Evolutionary conservation across 1,140 invertebrate species (phyloP).

Genomic region (Drosophila punjabiensis): DNA sequence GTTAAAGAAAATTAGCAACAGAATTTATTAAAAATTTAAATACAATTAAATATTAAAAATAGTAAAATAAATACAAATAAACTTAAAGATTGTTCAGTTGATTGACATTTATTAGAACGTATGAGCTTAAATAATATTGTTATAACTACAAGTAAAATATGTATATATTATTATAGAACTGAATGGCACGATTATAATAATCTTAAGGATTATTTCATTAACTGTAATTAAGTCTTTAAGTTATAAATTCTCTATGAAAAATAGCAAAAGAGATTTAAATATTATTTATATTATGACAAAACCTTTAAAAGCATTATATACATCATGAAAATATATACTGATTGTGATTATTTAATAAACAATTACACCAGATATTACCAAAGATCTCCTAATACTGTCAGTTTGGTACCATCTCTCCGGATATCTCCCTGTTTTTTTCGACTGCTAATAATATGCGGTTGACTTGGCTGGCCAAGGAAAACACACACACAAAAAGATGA

Average conservation of each 20-base stretch:
- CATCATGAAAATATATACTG: too few relatives aligned
- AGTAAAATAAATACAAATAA: neutral
- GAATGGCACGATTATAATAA: too few relatives aligned
- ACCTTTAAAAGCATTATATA: neutral
- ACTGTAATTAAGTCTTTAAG: too few relatives aligned
- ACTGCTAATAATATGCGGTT: conserved; percentile 67
- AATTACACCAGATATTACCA: neutral
- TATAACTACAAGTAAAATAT: too few relatives aligned
- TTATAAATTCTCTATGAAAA: too few relatives aligned
- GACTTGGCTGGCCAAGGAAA: conserved; percentile 60
- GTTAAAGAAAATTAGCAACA: neutral
- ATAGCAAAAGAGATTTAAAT: too few relatives aligned
- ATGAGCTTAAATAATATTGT: too few relatives aligned
- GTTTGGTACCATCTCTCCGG: neutral
- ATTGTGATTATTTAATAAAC: neutral
- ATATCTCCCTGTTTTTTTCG: neutral
- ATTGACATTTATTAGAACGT: too few relatives aligned
- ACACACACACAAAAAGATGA: conserved; percentile 31
- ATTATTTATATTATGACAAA: neutral
- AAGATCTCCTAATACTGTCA: neutral
- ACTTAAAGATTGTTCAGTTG: too few relatives aligned
- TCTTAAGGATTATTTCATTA: too few relatives aligned
- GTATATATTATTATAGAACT: too few relatives aligned
- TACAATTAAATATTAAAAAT: neutral
- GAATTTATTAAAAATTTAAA: neutral